Base-by-base conservation (phyloP, 2,888 invertebrate genomes). In the Ephialtes manifestator region DNA sequence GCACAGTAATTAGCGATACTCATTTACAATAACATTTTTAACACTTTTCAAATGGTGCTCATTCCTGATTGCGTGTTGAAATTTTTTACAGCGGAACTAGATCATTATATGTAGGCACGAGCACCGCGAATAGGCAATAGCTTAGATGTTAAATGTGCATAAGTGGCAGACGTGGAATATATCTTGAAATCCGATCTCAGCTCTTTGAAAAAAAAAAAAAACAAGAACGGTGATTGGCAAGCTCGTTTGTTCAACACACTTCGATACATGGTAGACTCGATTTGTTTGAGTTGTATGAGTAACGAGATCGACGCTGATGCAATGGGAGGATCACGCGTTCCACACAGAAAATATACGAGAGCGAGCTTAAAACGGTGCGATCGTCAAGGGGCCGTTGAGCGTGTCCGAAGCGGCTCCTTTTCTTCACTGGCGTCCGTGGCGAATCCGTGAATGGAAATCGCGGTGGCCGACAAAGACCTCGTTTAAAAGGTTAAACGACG, bases 361-460 rank as follows among this genome's bases (percentile, higher is more conserved):
- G 79, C 74, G 43, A 82, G 82, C 70, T 76, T 70, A 79, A 85
- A 85, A 79, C 63, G 86, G 74, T 85, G 72, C 80, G 63, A 79
- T 65, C 60, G 78, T 79, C 75, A 71, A 81, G 78, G 67, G 81
- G 71, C 81, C 77, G 71, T 76, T 74, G 72, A 83, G 83, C 81
- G 81, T 85, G 86, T 84, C 86, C 76, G 72, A 82, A 76, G 48
- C 84, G 87, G 81, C 82, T 79, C 63, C 71, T 72, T 77, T 84
- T 89, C 88, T 88, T 90, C 88, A 88, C 88, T 90, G 87, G 85
- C 86, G 89, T 87, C 90, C 93, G 91, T 92, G 87, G 89, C 93
- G 91, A 93, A 94, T 93, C 78, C 87, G 90, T 92, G 92, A 93
- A 93, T 93, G 91, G 92, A 93, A 93, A 93, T 93, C 90, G 91